phyloP scores from a whole-genome alignment of 2,797 vertebrate genomes.

The Siniperca obscura region DNA sequence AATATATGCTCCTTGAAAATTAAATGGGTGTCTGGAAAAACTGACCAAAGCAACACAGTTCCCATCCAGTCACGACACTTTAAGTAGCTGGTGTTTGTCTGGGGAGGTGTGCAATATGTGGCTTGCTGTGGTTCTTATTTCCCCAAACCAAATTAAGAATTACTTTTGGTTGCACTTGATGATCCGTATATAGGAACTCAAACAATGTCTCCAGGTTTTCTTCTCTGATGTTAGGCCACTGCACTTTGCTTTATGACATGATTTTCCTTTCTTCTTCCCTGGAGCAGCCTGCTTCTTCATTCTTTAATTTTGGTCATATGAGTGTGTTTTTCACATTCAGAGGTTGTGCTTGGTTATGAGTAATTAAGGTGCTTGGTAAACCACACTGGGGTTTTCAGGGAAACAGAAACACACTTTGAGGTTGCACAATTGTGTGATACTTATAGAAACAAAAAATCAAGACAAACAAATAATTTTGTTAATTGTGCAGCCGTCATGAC shows the following conservation, averaged over 20 bases:
- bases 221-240: not conserved
- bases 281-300: constrained; percentile 23
- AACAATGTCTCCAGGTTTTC: constrained; percentile 11
- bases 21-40: not conserved
- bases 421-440: not conserved
- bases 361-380: not conserved
- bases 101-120: not conserved
- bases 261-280: constrained; percentile 6
- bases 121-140: not conserved
- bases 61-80: not conserved
- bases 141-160: not conserved
- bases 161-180: not conserved
- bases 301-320: constrained; percentile 49
- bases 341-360: constrained; percentile 1
- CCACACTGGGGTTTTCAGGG: not conserved
- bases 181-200: constrained; percentile 19
- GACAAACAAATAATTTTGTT: not conserved
- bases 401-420: constrained; percentile 17
- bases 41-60: not conserved
- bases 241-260: not conserved
- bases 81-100: not conserved
- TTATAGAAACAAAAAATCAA: constrained; percentile 12
- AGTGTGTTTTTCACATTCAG: constrained; percentile 17
- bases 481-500: not conserved
- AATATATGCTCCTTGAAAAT: not conserved